phyloP scores from a whole-genome alignment of 2,888 invertebrate genomes.

The Mythimna loreyi region DNA sequence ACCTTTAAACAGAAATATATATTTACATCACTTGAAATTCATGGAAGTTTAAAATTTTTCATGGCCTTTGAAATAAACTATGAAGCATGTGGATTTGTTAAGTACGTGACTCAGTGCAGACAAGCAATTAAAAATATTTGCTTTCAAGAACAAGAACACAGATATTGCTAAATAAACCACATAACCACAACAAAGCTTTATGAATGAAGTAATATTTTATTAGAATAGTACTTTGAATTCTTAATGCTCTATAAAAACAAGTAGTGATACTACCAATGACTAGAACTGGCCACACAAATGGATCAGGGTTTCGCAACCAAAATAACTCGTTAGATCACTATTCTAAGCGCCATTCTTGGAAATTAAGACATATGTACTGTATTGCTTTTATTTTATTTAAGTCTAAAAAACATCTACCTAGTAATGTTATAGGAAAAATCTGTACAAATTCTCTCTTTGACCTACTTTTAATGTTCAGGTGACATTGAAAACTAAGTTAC shows the following conservation, averaged over 20 bases:
- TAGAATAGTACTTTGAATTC: conserved; percentile 27
- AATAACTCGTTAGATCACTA: conserved; percentile 54
- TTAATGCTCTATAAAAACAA: conserved; percentile 21
- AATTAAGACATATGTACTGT: background rate
- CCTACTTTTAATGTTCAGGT: conserved; percentile 1
- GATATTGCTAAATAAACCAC: conserved; percentile 42
- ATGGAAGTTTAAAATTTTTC: conserved; percentile 5
- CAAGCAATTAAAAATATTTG: conserved; percentile 10
- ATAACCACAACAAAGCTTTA: conserved; percentile 48
- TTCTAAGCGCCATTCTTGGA: conserved; percentile 34
- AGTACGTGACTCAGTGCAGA: background rate
- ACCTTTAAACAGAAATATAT: background rate
- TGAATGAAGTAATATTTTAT: conserved; percentile 56
- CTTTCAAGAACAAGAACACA: conserved; percentile 25
- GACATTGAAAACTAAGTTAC: conserved; percentile 15
- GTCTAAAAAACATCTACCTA: background rate
- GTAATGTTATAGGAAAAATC: conserved; percentile 12
- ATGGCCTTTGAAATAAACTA: conserved; percentile 21
- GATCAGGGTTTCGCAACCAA: conserved; percentile 27
- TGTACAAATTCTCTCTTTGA: background rate
- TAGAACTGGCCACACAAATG: conserved; percentile 31
- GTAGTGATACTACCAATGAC: conserved; percentile 33
- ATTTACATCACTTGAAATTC: conserved; percentile 5
- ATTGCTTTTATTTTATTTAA: conserved; percentile 16
- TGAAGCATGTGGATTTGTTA: conserved; percentile 3